Evolutionary conservation across 2,113 vertebrate genomes (phyloP).

Genomic region (Thunnus maccoyii): DNA sequence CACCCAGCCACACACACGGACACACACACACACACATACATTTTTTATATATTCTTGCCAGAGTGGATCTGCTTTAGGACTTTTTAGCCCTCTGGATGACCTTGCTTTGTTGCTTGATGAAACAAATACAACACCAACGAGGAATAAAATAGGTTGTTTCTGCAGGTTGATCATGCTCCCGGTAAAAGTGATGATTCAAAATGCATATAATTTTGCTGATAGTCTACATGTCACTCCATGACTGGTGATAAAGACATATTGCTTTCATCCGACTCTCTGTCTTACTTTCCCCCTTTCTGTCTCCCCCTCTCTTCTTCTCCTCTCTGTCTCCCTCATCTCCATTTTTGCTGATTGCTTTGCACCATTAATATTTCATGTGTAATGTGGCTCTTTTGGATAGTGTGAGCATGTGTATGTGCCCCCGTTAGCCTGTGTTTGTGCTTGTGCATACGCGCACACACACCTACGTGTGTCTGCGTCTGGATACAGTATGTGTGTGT

Average conservation of each 20-base stretch:
- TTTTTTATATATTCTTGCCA: constrained; percentile 22
- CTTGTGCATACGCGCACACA: background rate
- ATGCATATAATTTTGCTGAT: constrained; percentile 58
- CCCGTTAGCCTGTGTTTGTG: constrained; percentile 29
- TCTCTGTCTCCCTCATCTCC: constrained; percentile 75
- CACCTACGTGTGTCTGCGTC: background rate
- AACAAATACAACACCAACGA: constrained; percentile 37
- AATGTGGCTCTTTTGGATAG: constrained; percentile 84
- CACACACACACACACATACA: constrained; percentile 21
- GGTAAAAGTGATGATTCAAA: constrained; percentile 66
- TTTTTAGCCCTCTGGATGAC: constrained; percentile 59
- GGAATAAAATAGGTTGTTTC: constrained; percentile 32
- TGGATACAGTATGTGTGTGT: constrained; percentile 40
- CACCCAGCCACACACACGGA: constrained; percentile 42
- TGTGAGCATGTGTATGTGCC: constrained; percentile 70
- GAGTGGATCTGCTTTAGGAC: constrained; percentile 44
- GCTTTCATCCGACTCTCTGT: constrained; percentile 59
- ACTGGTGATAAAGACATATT: constrained; percentile 64
- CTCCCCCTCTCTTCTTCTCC: constrained; percentile 41
- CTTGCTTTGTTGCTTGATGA: constrained; percentile 59
- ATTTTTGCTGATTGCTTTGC: constrained; percentile 85
- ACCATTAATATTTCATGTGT: constrained; percentile 87
- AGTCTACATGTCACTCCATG: constrained; percentile 53
- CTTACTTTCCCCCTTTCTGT: constrained; percentile 4
- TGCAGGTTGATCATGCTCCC: constrained; percentile 33